Percentiles rank a stretch among this genome's conserved stretches.
Evolutionary conservation across 2,797 vertebrate genomes (phyloP).

Genomic region (Typhlichthys eigenmanni): DNA sequence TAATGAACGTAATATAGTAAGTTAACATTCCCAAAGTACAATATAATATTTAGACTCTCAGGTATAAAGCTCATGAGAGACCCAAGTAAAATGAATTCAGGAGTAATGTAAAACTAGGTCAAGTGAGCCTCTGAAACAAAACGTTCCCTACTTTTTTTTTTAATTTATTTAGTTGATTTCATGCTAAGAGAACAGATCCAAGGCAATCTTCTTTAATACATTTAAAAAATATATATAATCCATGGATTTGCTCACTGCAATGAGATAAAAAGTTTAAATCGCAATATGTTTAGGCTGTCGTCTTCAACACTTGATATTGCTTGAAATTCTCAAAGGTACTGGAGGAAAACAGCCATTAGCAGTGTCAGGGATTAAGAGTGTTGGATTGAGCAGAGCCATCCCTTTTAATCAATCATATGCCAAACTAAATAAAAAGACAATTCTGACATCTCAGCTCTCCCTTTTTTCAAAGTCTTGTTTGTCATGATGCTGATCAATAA

Average conservation of each 20-base stretch:
- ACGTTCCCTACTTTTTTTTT: slow-evolving; percentile 4
- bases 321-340: slow-evolving; percentile 10
- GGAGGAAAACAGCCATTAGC: slow-evolving; percentile 28
- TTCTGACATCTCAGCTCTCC: not conserved
- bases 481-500: no score
- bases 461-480: no score
- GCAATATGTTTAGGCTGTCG: slow-evolving; percentile 11
- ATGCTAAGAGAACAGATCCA: not conserved
- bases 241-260: slow-evolving; percentile 32
- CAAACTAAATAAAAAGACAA: not conserved
- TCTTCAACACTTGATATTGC: slow-evolving; percentile 20
- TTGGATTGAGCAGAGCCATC: slow-evolving; percentile 14
- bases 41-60: not conserved
- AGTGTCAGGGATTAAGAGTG: slow-evolving; percentile 19
- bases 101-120: not conserved
- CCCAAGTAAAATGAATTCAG: not conserved
- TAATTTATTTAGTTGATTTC: slow-evolving; percentile 9
- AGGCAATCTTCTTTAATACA: slow-evolving; percentile 14
- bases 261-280: slow-evolving; percentile 30
- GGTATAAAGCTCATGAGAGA: slow-evolving; percentile 1
- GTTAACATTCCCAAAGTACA: no score
- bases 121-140: slow-evolving; percentile 2
- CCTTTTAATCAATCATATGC: slow-evolving; percentile 14
- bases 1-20: no score
- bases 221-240: slow-evolving; percentile 34